Evolutionary conservation across 2,797 vertebrate species (phyloP).

Genomic region (Acanthurus lineatus): DNA sequence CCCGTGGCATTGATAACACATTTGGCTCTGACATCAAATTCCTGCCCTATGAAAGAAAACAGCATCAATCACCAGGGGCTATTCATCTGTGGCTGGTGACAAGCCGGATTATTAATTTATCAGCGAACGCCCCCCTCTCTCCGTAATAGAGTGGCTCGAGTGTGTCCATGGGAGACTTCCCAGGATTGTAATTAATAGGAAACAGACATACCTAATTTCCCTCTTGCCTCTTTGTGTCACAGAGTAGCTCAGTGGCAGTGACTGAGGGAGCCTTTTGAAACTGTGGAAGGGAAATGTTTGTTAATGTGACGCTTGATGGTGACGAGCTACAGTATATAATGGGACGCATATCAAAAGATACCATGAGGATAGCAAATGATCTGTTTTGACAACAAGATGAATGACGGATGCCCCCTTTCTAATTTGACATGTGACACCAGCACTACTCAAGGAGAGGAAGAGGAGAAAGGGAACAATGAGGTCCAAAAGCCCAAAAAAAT

Average conservation of each 20-base stretch:
- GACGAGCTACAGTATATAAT: slow-evolving; percentile 79
- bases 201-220: slow-evolving; percentile 91
- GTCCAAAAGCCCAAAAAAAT: slow-evolving; percentile 15
- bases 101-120: slow-evolving; percentile 91
- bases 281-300: slow-evolving; percentile 80
- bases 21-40: slow-evolving; percentile 98
- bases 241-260: slow-evolving; percentile 80
- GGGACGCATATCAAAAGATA: slow-evolving; percentile 80
- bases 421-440: slow-evolving; percentile 58
- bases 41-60: slow-evolving; percentile 95
- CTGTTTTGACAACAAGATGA: slow-evolving; percentile 77
- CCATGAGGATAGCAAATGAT: slow-evolving; percentile 72
- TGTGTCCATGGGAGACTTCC: slow-evolving; percentile 88
- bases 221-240: slow-evolving; percentile 88
- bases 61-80: slow-evolving; percentile 90
- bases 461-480: slow-evolving; percentile 33
- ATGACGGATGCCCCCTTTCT: slow-evolving; percentile 65
- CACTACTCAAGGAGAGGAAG: slow-evolving; percentile 37
- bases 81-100: slow-evolving; percentile 88
- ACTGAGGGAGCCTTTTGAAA: slow-evolving; percentile 82
- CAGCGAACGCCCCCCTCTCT: slow-evolving; percentile 86
- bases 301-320: slow-evolving; percentile 83
- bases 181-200: slow-evolving; percentile 91
- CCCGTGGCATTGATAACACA: slow-evolving; percentile 99
- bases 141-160: slow-evolving; percentile 85